Conservation (phyloP, 2,113 vertebrate genomes). For the Leucosticte australis region DNA sequence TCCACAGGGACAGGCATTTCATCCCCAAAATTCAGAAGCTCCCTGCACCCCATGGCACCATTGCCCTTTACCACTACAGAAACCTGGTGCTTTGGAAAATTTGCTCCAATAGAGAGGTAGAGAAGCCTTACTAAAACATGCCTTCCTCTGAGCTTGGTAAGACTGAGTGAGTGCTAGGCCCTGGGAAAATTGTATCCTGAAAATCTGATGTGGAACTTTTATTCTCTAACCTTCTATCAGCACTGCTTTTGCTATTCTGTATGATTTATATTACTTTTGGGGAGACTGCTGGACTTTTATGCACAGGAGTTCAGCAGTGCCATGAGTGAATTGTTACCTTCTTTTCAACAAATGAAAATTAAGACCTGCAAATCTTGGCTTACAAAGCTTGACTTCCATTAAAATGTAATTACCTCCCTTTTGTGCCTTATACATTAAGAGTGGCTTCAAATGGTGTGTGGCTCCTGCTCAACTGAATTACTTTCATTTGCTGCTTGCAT, state of each 20-base stretch:
- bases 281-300: not conserved
- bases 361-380: conserved; percentile 14
- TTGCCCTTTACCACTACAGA: not conserved
- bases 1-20: not conserved
- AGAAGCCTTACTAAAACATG: not conserved
- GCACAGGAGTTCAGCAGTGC: not conserved
- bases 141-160: not conserved
- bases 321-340: not conserved
- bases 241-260: not conserved
- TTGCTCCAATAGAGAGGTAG: not conserved
- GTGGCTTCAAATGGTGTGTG: not conserved
- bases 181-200: not conserved
- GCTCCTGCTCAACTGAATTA: conserved; percentile 2
- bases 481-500: conserved; percentile 3
- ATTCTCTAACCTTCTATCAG: not conserved
- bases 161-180: not conserved
- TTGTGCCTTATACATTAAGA: conserved; percentile 18
- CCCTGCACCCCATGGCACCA: not conserved
- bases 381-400: conserved; percentile 3
- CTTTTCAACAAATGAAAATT: not conserved
- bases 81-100: not conserved
- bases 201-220: not conserved
- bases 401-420: conserved; percentile 40
- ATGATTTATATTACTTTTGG: not conserved
- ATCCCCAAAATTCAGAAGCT: not conserved